A percentile compares a stretch with the other conserved stretches of the same genome.
phyloP scores from a whole-genome alignment of 2,113 vertebrate species.

The Genyomyrus donnyi region DNA sequence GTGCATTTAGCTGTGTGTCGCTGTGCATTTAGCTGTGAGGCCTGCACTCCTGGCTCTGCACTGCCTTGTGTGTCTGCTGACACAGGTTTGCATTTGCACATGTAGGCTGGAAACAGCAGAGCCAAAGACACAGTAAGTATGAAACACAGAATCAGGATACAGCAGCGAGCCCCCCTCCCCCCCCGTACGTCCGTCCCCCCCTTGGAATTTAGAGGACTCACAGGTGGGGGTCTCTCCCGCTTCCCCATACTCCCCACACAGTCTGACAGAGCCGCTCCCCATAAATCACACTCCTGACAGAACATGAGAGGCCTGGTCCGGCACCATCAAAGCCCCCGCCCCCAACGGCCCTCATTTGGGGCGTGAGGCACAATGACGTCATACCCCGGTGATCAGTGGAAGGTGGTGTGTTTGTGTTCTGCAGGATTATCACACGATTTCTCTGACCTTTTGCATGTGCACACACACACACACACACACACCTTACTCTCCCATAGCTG shows the following conservation, averaged over 20 bases:
- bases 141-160: neutral
- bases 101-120: constrained; percentile 3
- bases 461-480: neutral
- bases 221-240: too few relatives aligned
- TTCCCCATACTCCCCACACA: too few relatives aligned
- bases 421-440: neutral
- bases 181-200: too few relatives aligned
- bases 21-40: neutral
- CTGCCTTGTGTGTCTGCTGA: neutral
- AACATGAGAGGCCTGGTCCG: too few relatives aligned
- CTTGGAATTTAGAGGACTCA: too few relatives aligned
- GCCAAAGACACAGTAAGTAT: neutral
- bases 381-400: neutral
- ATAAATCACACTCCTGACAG: too few relatives aligned
- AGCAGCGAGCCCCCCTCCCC: neutral
- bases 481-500: neutral
- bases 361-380: neutral
- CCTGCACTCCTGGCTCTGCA: neutral
- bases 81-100: constrained; percentile 7
- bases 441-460: neutral
- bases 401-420: neutral
- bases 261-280: too few relatives aligned
- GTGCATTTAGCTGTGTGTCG: too few relatives aligned
- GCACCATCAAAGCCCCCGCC: too few relatives aligned
- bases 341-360: neutral